Conservation (phyloP, 1,140 invertebrate genomes). For the Drosophila rufa region DNA sequence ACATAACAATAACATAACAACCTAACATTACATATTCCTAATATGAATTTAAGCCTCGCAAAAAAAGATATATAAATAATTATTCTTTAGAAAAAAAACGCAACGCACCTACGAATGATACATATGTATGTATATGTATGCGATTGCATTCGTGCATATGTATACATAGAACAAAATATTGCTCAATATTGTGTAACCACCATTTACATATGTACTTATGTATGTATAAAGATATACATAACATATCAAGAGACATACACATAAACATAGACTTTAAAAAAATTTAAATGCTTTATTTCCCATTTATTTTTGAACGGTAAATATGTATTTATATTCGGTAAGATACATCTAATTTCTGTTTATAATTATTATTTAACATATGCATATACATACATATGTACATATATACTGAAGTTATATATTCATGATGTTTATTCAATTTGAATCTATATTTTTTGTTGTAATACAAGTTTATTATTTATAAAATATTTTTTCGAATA, state of each 20-base stretch:
- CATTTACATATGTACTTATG: constrained; percentile 17
- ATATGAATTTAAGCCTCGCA: constrained; percentile 12
- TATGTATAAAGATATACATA: constrained; percentile 30
- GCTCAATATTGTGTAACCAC: constrained; percentile 24
- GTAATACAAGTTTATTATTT: neutral
- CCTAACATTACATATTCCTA: constrained; percentile 1
- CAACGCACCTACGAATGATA: neutral
- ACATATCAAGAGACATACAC: constrained; percentile 33
- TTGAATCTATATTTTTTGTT: neutral
- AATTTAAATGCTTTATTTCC: neutral
- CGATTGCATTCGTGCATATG: constrained; percentile 4
- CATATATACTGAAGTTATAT: neutral
- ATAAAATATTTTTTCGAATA: neutral
- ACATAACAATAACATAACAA: neutral
- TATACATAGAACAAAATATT: constrained; percentile 12
- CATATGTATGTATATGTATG: neutral
- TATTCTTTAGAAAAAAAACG: constrained; percentile 2
- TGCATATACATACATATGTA: neutral
- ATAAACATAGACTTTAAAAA: constrained; percentile 3
- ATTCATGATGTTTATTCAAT: neutral
- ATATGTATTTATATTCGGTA: neutral
- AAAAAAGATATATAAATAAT: neutral
- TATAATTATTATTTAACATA: too few species aligned
- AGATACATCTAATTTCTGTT: too few species aligned
- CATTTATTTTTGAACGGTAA: neutral